phyloP scores from a whole-genome alignment of 2,797 vertebrate genomes.

The Arrhamphus sclerolepis region DNA sequence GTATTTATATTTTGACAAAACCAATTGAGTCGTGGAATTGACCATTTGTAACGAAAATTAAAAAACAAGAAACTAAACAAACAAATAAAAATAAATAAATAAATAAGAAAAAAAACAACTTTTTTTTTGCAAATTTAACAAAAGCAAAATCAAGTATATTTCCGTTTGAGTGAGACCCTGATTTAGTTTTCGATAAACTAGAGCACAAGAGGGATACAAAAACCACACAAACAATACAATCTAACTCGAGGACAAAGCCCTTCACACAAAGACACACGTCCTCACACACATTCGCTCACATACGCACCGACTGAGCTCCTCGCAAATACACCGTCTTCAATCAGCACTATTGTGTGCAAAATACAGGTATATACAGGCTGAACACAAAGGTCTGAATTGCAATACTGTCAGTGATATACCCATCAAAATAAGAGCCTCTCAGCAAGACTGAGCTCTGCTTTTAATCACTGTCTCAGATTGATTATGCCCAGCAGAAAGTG shows the following conservation, averaged over 20 bases:
- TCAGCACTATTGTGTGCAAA: constrained; percentile 70
- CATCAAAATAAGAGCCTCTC: constrained; percentile 70
- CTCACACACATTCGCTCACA: constrained; percentile 7
- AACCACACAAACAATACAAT: constrained; percentile 29
- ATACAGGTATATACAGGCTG: constrained; percentile 57
- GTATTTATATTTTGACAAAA: constrained; percentile 38
- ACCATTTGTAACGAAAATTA: not conserved
- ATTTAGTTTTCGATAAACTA: constrained; percentile 23
- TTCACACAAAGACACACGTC: not conserved
- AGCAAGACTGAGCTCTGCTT: constrained; percentile 64
- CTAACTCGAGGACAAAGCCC: constrained; percentile 36
- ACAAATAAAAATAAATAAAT: constrained; percentile 22
- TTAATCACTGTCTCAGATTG: constrained; percentile 76
- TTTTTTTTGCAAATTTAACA: constrained; percentile 20
- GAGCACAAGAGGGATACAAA: constrained; percentile 16
- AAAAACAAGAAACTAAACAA: too few species aligned
- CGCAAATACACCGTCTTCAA: constrained; percentile 64
- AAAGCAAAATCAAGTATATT: constrained; percentile 28
- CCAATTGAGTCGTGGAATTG: constrained; percentile 37
- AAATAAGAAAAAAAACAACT: constrained; percentile 8
- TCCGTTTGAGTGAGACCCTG: constrained; percentile 8
- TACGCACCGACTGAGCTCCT: constrained; percentile 20
- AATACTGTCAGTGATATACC: constrained; percentile 56
- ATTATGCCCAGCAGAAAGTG: constrained; percentile 67
- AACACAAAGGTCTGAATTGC: constrained; percentile 62